Base-by-base conservation (phyloP, 2,797 vertebrate genomes). In the Setipinna tenuifilis region DNA sequence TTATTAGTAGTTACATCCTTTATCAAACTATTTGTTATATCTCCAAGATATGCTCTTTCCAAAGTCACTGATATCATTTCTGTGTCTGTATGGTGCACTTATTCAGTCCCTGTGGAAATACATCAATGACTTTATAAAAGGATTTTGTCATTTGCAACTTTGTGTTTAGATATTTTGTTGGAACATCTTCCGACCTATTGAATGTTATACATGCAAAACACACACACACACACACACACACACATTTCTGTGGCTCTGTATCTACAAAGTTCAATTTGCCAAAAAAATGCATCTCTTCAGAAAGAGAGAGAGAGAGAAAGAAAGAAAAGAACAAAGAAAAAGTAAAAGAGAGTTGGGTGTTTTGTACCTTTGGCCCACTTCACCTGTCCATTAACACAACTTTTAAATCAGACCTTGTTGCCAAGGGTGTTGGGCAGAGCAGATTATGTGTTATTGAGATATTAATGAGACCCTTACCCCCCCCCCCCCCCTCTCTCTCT, bases 401-500 rank as follows among this genome's bases (percentile, higher is more conserved):
- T 78, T 78, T 78, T 21, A 78, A 78, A 78, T 78, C 35, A 41
- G 31, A 44, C 31, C 71, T 78, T 78, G 71, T 41, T 19, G 19
- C 87, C 84, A 86, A 87, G 90, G 88, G 88, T 90, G 89, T 87
- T 87, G 88, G 87, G 88, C 71, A 78, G 89, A 90, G 87, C 31
- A 84, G 89, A 91, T 90, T 90, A 90, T 88, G 88, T 88, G 81
- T 88, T 89, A 87, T 91, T 88, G 84, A 88, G 86, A 90, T 89
- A 91, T 88, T 89, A 91, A 89, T 85, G 85, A 88, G 89, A 80
- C 84, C 83, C 84, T 58, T 85, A 82, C 86, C 31, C 71, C 35
- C 44, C n/a, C 17, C 14, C 86, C 28, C 61, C 35, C 28, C 19
- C 17, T n/a, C 35, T 84, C 44, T 62, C 61, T 75, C 65, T 50